Conservation (phyloP, 2,113 vertebrate genomes). For the Notothenia rossii region DNA sequence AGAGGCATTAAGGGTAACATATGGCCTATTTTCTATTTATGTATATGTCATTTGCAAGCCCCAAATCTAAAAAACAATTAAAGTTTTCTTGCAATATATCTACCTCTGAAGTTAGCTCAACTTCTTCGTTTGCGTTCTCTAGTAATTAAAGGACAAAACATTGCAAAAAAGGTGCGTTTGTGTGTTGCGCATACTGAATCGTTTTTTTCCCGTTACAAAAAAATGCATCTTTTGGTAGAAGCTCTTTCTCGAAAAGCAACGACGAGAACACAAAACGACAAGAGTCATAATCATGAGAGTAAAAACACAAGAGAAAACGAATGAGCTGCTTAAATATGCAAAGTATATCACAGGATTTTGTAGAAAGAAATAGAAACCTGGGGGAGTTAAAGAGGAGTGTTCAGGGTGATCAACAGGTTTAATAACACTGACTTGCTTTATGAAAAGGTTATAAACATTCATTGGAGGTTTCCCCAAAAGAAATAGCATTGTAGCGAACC, state of each 20-base stretch:
- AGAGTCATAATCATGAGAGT: constrained; percentile 75
- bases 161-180: constrained; percentile 66
- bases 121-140: constrained; percentile 77
- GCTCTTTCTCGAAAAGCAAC: constrained; percentile 80
- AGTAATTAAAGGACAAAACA: constrained; percentile 64
- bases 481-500: constrained; percentile 35
- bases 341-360: constrained; percentile 81
- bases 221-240: constrained; percentile 85
- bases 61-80: constrained; percentile 79
- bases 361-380: constrained; percentile 76
- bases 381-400: constrained; percentile 14
- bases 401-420: constrained; percentile 46
- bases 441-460: constrained; percentile 81
- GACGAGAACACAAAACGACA: constrained; percentile 77
- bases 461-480: constrained; percentile 68
- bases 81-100: constrained; percentile 60
- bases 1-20: constrained; percentile 78
- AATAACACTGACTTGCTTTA: constrained; percentile 78
- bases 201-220: constrained; percentile 65
- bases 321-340: constrained; percentile 84
- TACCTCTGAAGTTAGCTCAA: constrained; percentile 79
- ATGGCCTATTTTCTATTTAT: constrained; percentile 66
- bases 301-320: constrained; percentile 79
- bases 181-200: constrained; percentile 64
- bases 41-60: constrained; percentile 77